These are phyloP conservation scores for Hofmannophila pseudospretella DNA, from an alignment of 2,888 invertebrate species.

Conservation along the genomic window DNA sequence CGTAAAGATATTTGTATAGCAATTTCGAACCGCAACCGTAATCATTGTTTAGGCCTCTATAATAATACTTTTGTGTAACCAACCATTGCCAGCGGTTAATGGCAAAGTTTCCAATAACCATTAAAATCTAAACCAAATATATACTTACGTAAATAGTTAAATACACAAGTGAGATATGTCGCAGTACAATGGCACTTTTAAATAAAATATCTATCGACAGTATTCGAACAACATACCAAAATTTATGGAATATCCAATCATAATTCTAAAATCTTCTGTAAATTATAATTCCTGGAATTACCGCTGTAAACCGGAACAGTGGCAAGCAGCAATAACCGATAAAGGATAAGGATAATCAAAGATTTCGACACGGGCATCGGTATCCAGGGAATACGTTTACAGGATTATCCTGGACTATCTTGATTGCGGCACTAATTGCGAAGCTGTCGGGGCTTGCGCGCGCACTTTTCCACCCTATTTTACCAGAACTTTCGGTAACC, in stretches of 20 bases:
- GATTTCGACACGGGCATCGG: slow-evolving; percentile 7
- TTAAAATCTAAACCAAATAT: too few species aligned
- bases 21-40: not conserved
- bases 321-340: not conserved
- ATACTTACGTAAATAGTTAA: too few species aligned
- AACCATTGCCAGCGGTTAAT: too few species aligned
- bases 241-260: too few species aligned
- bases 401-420: slow-evolving; percentile 47
- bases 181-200: too few species aligned
- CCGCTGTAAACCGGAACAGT: not conserved
- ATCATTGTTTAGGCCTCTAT: not conserved
- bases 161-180: too few species aligned
- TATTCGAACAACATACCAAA: too few species aligned
- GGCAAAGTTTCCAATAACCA: too few species aligned
- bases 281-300: too few species aligned
- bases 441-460: slow-evolving; percentile 17
- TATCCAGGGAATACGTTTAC: slow-evolving; percentile 35
- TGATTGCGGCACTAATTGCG: slow-evolving; percentile 56
- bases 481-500: slow-evolving; percentile 6
- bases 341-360: slow-evolving; percentile 4
- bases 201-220: too few species aligned
- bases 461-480: slow-evolving; percentile 32
- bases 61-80: not conserved
- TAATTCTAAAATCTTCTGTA: too few species aligned
- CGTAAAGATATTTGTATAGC: not conserved